Conservation (phyloP, 2,888 invertebrate species). For the Andrena bucephala region DNA sequence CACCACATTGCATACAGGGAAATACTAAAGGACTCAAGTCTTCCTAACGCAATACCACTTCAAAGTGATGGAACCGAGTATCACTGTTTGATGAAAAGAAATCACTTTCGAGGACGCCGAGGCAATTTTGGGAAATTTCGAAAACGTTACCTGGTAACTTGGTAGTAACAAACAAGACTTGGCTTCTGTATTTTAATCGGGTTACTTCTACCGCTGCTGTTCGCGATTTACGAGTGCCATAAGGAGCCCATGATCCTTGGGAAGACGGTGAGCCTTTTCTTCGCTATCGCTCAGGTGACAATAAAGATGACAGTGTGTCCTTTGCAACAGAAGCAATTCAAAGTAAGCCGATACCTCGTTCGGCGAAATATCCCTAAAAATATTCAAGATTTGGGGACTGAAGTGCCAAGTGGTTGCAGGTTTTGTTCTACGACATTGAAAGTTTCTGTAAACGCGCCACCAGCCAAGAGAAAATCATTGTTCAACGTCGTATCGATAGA, state of each 20-base stretch:
- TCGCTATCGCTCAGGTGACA: slow-evolving; percentile 53
- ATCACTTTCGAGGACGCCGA: not conserved
- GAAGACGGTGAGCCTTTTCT: slow-evolving; percentile 53
- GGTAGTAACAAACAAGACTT: not conserved
- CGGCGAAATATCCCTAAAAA: not conserved
- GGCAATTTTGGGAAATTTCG: not conserved
- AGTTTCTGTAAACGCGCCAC: slow-evolving; percentile 58
- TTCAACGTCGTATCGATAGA: slow-evolving; percentile 49
- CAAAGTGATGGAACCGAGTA: not conserved
- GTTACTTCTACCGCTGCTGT: slow-evolving; percentile 27
- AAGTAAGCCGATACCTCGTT: slow-evolving; percentile 35
- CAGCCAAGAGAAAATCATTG: not conserved
- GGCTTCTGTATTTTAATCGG: not conserved
- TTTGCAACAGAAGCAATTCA: slow-evolving; percentile 53
- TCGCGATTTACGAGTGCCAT: slow-evolving; percentile 19
- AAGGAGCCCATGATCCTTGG: slow-evolving; percentile 51
- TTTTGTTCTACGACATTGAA: slow-evolving; percentile 62
- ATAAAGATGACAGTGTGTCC: slow-evolving; percentile 61
- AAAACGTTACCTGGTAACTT: not conserved
- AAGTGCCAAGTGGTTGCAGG: slow-evolving; percentile 37
- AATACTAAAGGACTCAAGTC: too few species aligned
- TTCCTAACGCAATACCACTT: not conserved
- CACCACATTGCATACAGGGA: too few species aligned
- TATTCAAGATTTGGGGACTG: not conserved
- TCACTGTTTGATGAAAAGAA: not conserved